Percentiles rank a stretch among this genome's conserved stretches.
Evolutionary conservation across 2,797 vertebrate genomes (phyloP).

Genomic region (Pseudotriccus pelzelni): DNA sequence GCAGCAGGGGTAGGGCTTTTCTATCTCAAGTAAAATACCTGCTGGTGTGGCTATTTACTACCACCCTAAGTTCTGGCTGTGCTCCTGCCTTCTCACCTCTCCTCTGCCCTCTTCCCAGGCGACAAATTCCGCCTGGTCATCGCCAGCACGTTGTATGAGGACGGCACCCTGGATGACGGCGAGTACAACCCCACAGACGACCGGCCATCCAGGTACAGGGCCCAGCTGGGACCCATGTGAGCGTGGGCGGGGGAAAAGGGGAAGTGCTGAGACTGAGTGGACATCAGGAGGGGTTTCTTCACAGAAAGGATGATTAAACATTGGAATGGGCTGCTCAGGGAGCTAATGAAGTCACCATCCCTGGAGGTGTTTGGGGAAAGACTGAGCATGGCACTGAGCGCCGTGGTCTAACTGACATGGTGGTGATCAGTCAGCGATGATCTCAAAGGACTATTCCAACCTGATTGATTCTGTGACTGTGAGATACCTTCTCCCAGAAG

Average conservation of each 20-base stretch:
- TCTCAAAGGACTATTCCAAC: background rate
- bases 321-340: background rate
- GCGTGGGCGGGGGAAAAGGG: accelerated
- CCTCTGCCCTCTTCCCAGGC: constrained; percentile 71
- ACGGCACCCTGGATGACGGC: constrained; percentile 95
- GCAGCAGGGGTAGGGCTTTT: background rate
- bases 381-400: accelerated
- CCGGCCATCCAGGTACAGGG: constrained; percentile 86
- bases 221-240: accelerated
- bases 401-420: accelerated
- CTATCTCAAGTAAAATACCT: background rate
- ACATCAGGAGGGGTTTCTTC: background rate
- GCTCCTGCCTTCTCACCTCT: accelerated
- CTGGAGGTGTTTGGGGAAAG: background rate
- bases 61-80: background rate
- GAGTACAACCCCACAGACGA: constrained; percentile 98
- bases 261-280: background rate
- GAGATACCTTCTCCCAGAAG: background rate
- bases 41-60: background rate
- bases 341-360: background rate
- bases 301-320: background rate
- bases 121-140: constrained; percentile 98
- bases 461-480: background rate
- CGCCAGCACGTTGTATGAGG: constrained; percentile 96
- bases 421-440: background rate